A percentile compares a stretch with the other conserved stretches of the same genome.
Conservation (phyloP, 2,888 invertebrate genomes). For the Coelogynopora nodosa region DNA sequence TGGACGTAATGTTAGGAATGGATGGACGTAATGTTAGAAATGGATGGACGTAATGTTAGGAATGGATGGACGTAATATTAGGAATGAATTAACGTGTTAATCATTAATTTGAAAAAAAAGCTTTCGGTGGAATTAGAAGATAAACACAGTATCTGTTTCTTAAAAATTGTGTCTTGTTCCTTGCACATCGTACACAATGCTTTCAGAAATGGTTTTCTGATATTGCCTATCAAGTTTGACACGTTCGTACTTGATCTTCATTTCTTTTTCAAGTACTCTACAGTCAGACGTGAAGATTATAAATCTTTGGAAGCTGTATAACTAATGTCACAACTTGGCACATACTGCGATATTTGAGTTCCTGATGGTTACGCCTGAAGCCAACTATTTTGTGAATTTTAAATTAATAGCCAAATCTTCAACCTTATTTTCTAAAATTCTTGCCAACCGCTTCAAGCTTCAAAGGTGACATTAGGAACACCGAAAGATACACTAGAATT, state of each 20-base stretch:
- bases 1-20: too few species aligned
- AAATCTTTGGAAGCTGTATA: conserved; percentile 12
- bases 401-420: conserved; percentile 6
- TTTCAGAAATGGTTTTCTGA: neutral
- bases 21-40: too few species aligned
- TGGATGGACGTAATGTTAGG: too few species aligned
- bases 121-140: neutral
- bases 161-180: neutral
- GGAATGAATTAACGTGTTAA: too few species aligned
- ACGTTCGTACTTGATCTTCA: neutral
- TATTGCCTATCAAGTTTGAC: neutral
- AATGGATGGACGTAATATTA: too few species aligned
- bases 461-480: neutral
- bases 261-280: conserved; percentile 32
- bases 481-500: conserved; percentile 14
- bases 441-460: neutral
- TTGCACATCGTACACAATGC: neutral
- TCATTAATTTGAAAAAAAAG: neutral
- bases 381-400: neutral
- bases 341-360: conserved; percentile 1
- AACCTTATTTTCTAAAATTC: conserved; percentile 29
- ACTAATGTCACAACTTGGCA: neutral
- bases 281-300: conserved; percentile 10
- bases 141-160: neutral
- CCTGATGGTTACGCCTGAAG: neutral